These are phyloP conservation scores for Drosophila affinis DNA, from an alignment of 2,888 invertebrate genomes.

Conservation along the genomic window DNA sequence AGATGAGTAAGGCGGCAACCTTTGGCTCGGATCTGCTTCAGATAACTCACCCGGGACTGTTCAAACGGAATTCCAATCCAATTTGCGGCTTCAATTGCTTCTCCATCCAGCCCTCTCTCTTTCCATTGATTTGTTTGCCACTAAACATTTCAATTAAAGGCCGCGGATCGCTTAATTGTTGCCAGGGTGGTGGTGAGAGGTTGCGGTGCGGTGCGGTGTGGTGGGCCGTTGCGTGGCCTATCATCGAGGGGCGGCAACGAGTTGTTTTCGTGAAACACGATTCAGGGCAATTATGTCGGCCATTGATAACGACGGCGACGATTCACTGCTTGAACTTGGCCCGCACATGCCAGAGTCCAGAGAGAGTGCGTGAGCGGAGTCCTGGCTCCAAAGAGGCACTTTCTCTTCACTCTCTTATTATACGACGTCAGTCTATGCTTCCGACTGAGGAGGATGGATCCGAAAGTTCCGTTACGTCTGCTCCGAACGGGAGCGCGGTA, in stretches of 20 bases:
- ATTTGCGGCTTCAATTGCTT: slow-evolving; percentile 35
- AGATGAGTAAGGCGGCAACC: slow-evolving; percentile 44
- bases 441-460: background rate
- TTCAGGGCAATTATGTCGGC: slow-evolving; percentile 77
- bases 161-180: slow-evolving; percentile 65
- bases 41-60: slow-evolving; percentile 54
- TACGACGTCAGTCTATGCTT: background rate
- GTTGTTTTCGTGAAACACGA: slow-evolving; percentile 74
- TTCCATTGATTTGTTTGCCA: slow-evolving; percentile 59
- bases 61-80: slow-evolving; percentile 40
- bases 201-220: background rate
- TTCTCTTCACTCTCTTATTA: background rate
- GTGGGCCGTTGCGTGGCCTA: background rate
- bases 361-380: background rate
- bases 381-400: background rate
- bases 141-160: slow-evolving; percentile 71
- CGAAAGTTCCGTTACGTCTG: background rate
- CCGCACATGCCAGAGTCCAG: slow-evolving; percentile 4
- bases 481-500: background rate
- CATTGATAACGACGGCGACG: slow-evolving; percentile 58
- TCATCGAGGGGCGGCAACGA: slow-evolving; percentile 54
- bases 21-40: slow-evolving; percentile 12
- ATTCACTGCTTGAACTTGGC: slow-evolving; percentile 23
- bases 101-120: slow-evolving; percentile 16
- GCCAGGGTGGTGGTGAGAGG: background rate